A percentile compares a stretch with the other conserved stretches of the same genome.
phyloP scores from a whole-genome alignment of 2,113 vertebrate genomes.

The Columba janthina region DNA sequence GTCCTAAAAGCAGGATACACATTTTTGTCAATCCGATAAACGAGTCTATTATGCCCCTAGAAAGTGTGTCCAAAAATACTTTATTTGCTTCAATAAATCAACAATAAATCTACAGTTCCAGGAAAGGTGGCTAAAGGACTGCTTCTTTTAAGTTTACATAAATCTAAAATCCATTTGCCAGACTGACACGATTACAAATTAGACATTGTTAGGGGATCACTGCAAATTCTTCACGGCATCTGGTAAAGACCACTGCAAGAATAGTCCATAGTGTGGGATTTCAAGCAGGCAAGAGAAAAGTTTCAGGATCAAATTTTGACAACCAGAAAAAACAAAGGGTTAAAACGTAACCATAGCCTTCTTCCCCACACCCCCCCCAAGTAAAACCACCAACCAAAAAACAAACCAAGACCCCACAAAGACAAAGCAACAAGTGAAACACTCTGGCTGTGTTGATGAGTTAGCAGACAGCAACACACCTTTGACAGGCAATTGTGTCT shows the following conservation, averaged over 20 bases:
- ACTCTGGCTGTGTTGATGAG: background rate
- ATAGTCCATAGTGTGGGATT: background rate
- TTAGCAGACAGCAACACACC: background rate
- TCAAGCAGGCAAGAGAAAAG: background rate
- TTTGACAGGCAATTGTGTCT: background rate
- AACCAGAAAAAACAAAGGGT: background rate
- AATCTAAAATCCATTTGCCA: slow-evolving; percentile 6
- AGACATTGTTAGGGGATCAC: background rate
- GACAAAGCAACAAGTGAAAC: background rate
- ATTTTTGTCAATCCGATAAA: background rate
- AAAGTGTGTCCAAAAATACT: slow-evolving; percentile 36
- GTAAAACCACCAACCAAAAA: background rate
- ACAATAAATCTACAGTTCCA: slow-evolving; percentile 7
- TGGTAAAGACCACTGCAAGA: background rate
- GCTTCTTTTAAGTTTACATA: slow-evolving; percentile 10
- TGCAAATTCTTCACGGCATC: background rate
- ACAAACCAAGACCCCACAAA: background rate
- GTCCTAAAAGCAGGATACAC: background rate
- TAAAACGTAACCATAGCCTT: background rate
- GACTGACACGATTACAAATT: background rate
- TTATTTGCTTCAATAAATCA: slow-evolving; percentile 27
- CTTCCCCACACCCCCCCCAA: background rate
- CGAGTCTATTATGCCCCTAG: slow-evolving; percentile 10
- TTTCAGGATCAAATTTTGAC: background rate
- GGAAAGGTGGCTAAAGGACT: background rate